A percentile compares a stretch with the other conserved stretches of the same genome.
Evolutionary conservation across 2,113 vertebrate species (phyloP).

Genomic region (Clarias magur): DNA sequence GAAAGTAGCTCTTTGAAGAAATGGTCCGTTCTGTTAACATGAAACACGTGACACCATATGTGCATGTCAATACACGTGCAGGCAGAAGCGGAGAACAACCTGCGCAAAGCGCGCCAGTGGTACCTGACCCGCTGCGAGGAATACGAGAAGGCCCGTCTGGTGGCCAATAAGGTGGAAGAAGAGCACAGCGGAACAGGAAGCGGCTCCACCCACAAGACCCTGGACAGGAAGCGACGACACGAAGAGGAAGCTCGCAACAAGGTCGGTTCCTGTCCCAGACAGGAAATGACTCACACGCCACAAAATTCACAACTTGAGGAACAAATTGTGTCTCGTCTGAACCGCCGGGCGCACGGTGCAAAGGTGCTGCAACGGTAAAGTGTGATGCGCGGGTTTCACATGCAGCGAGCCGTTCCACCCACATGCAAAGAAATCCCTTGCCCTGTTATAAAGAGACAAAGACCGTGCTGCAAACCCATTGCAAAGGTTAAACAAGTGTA

Average conservation of each 20-base stretch:
- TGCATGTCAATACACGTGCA: constrained; percentile 54
- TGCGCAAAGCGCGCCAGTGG: constrained; percentile 87
- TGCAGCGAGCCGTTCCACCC: neutral
- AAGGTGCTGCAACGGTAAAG: constrained; percentile 4
- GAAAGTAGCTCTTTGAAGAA: neutral
- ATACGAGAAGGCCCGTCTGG: constrained; percentile 82
- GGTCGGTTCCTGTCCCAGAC: constrained; percentile 65
- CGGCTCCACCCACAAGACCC: constrained; percentile 74
- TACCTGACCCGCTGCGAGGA: constrained; percentile 89
- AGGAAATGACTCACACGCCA: constrained; percentile 42
- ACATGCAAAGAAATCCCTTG: neutral
- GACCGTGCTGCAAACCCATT: too few species aligned
- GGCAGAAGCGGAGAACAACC: constrained; percentile 91
- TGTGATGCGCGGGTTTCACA: neutral
- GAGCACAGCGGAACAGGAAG: constrained; percentile 68
- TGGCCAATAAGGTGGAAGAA: constrained; percentile 82
- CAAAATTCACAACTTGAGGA: neutral
- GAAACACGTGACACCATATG: neutral
- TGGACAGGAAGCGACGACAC: constrained; percentile 89
- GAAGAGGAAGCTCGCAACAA: constrained; percentile 95
- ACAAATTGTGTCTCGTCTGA: neutral
- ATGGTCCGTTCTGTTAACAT: too few species aligned
- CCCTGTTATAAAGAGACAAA: neutral
- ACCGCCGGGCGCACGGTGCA: neutral
- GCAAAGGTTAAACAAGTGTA: neutral